These are phyloP conservation scores for Dryococelus australis DNA, from an alignment of 2,888 invertebrate genomes.

Conservation along the genomic window DNA sequence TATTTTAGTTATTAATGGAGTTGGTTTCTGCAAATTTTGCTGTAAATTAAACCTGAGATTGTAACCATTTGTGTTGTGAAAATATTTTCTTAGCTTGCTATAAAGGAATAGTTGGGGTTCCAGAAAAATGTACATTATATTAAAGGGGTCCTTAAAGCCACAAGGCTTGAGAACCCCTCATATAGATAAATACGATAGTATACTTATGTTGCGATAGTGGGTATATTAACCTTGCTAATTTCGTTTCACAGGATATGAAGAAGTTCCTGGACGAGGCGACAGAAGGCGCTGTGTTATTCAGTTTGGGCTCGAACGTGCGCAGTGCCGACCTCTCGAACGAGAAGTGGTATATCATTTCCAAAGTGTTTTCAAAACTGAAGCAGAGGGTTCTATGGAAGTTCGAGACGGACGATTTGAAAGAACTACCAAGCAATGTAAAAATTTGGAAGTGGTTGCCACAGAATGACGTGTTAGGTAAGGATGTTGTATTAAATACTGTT, in stretches of 20 bases:
- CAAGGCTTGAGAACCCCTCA: no score
- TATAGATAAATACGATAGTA: no score
- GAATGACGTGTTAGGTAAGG: slow-evolving; percentile 66
- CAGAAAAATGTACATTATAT: no score
- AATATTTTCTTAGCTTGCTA: no score
- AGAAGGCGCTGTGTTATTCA: slow-evolving; percentile 62
- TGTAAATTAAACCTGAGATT: no score
- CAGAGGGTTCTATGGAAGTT: slow-evolving; percentile 63
- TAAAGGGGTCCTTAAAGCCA: no score
- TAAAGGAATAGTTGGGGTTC: no score
- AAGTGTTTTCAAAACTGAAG: slow-evolving; percentile 58
- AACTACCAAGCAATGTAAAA: slow-evolving; percentile 60
- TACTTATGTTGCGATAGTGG: no score
- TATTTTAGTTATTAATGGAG: no score
- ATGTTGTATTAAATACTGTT: neutral
- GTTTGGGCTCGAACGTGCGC: slow-evolving; percentile 60
- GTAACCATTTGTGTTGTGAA: no score
- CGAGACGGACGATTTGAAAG: slow-evolving; percentile 57
- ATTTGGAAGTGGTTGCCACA: slow-evolving; percentile 74
- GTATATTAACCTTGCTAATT: no score
- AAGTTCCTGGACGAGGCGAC: slow-evolving; percentile 58
- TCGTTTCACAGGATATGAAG: slow-evolving; percentile 55
- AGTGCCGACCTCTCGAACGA: slow-evolving; percentile 57
- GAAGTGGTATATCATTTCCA: slow-evolving; percentile 54
- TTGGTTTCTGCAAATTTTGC: no score